A percentile compares a stretch with the other conserved stretches of the same genome.
Conservation (phyloP, 2,797 vertebrate species). For the Corythornis leucogaster region DNA sequence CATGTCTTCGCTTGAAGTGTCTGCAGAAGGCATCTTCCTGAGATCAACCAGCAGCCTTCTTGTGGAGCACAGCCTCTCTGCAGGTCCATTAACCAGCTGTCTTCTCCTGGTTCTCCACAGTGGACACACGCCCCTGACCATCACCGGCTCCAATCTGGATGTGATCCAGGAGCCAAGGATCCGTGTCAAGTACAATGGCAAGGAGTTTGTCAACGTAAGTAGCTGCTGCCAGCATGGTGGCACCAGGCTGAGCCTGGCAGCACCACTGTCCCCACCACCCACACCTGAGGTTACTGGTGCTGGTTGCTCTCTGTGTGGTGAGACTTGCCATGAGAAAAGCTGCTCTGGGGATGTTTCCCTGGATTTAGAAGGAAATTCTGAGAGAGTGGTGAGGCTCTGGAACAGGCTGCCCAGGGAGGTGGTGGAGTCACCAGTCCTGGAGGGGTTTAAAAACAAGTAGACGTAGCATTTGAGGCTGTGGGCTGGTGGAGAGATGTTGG, state of each 20-base stretch:
- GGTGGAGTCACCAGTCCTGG: too few species aligned
- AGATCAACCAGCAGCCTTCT: neutral
- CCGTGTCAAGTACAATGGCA: conserved; percentile 91
- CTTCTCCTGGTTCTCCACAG: conserved; percentile 74
- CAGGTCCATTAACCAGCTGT: neutral
- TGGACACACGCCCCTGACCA: conserved; percentile 91
- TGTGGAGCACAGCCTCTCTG: neutral
- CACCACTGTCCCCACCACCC: neutral
- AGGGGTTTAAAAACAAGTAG: too few species aligned
- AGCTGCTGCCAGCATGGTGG: neutral
- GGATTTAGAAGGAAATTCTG: too few species aligned
- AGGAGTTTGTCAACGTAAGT: conserved; percentile 97
- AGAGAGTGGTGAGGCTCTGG: too few species aligned
- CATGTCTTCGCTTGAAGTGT: neutral
- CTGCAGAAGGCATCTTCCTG: neutral
- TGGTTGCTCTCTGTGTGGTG: neutral
- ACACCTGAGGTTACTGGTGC: rapidly evolving
- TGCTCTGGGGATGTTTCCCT: neutral
- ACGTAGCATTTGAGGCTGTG: too few species aligned
- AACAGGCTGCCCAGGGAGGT: too few species aligned
- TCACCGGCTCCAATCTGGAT: conserved; percentile 96
- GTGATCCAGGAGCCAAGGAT: conserved; percentile 96
- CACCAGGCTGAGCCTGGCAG: neutral
- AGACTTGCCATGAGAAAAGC: rapidly evolving
- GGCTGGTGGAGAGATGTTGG: too few species aligned